A percentile compares a stretch with the other conserved stretches of the same genome.
These are phyloP conservation scores for Heterodera schachtii DNA, from an alignment of 1,140 invertebrate genomes.

Conservation along the genomic window DNA sequence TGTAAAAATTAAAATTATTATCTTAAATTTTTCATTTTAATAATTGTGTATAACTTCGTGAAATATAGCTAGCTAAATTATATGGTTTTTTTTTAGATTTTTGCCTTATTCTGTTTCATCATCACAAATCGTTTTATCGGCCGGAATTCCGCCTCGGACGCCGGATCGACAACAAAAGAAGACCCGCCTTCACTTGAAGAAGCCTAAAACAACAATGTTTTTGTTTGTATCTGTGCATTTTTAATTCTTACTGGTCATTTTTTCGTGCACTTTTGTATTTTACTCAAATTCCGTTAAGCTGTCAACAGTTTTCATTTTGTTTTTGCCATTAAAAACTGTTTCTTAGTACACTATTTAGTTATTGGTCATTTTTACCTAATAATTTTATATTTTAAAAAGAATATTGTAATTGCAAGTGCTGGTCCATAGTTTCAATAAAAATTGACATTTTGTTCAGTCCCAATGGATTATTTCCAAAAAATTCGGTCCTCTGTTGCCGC, in stretches of 20 bases:
- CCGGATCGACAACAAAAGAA: slow-evolving; percentile 15
- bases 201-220: slow-evolving; percentile 71
- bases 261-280: background rate
- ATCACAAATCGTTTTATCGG: slow-evolving; percentile 15
- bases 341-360: too few relatives aligned
- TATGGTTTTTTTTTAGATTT: slow-evolving; percentile 13
- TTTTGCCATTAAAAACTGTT: too few relatives aligned
- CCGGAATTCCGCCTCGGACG: background rate
- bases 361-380: too few relatives aligned
- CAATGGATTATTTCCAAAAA: background rate
- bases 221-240: background rate
- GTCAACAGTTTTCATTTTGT: background rate
- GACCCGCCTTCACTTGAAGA: slow-evolving; percentile 52
- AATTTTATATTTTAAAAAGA: too few relatives aligned
- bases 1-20: slow-evolving; percentile 42
- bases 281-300: slow-evolving; percentile 4
- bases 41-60: too few relatives aligned
- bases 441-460: too few relatives aligned
- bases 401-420: too few relatives aligned
- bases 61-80: too few relatives aligned
- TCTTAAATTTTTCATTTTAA: too few relatives aligned
- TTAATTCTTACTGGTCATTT: background rate
- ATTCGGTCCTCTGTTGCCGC: slow-evolving; percentile 22
- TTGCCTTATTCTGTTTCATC: slow-evolving; percentile 21
- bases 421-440: too few relatives aligned